Evolutionary conservation across 1,140 invertebrate species (phyloP), one percentile per base, ranked within the genome.

Genomic region (Drosophila paulistorum): DNA sequence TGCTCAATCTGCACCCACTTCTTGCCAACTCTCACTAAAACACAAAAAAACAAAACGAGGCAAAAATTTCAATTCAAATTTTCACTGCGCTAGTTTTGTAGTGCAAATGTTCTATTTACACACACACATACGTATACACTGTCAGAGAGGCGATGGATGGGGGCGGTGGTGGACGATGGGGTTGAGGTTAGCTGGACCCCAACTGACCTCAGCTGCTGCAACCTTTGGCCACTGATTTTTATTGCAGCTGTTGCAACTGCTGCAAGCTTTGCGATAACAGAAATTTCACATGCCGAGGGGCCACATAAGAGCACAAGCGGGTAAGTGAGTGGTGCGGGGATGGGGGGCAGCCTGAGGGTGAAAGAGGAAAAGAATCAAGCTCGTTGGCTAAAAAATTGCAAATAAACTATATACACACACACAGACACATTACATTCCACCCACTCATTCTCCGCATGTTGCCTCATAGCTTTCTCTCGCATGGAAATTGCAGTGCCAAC

Each of bases 141-240:
- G 30, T 26, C 3, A 26, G 23, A 26, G 23, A 4, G 0, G 11
- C 2, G 7, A 13, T 9, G n/a, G 33, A 33, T 39, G 23, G 4
- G 4, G 45, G 20, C 1, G 70, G 5, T 14, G 20, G 14, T 33
- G 55, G 57, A 63, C 20, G 42, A 57, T 23, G 66, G 37, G 42
- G 45, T 30, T 30, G 69, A 86, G 60, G 45, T 23, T 51, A 51
- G 45, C 45, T 69, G 75, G 74, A 83, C 71, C 77, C 81, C 81
- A 80, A 73, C 83, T 85, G 82, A 85, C 82, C 83, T 87, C 83
- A 87, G 83, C 81, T 87, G 83, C 76, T 75, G 77, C 83, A 86
- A 83, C 83, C 83, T 87, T 87, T 87, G 83, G 83, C 83, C 83
- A 89, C 83, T 87, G 83, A 87, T 87, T 87, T 87, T 87, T 89